Conservation (phyloP, 2,113 vertebrate species). For the Alethe castanea region DNA sequence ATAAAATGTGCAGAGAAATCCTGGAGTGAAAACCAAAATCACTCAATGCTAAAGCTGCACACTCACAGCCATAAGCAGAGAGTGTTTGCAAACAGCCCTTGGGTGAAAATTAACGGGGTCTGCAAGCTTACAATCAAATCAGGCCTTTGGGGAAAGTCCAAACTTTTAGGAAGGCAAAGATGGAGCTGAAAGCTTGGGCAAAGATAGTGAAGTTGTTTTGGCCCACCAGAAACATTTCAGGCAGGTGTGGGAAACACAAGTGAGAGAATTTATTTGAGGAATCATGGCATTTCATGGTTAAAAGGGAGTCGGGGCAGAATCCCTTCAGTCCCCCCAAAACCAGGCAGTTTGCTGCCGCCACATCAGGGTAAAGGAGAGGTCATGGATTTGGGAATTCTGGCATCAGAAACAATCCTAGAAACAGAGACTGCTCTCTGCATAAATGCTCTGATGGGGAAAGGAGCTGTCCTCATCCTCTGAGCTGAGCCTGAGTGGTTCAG, state of each 20-base stretch:
- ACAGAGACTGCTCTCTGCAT: neutral
- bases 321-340: neutral
- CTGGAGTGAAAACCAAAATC: neutral
- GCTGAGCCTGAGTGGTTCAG: neutral
- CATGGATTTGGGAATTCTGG: neutral
- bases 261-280: neutral
- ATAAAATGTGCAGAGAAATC: neutral
- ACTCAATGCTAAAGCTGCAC: neutral
- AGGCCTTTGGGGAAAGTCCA: neutral
- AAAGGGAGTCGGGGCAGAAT: neutral
- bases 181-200: neutral
- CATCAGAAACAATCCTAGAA: neutral
- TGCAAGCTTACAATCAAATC: neutral
- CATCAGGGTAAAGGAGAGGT: neutral
- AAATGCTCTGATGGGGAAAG: neutral
- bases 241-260: neutral
- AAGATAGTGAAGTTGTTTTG: neutral
- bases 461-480: neutral
- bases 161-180: neutral
- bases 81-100: neutral
- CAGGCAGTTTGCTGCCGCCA: neutral
- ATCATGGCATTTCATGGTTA: rapidly evolving
- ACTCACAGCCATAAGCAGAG: neutral
- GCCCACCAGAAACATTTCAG: rapidly evolving
- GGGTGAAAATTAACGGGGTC: neutral